Percentiles rank a stretch among this genome's conserved stretches.
These are phyloP conservation scores for Papilio helenus DNA, from an alignment of 1,140 invertebrate genomes.

Conservation along the genomic window DNA sequence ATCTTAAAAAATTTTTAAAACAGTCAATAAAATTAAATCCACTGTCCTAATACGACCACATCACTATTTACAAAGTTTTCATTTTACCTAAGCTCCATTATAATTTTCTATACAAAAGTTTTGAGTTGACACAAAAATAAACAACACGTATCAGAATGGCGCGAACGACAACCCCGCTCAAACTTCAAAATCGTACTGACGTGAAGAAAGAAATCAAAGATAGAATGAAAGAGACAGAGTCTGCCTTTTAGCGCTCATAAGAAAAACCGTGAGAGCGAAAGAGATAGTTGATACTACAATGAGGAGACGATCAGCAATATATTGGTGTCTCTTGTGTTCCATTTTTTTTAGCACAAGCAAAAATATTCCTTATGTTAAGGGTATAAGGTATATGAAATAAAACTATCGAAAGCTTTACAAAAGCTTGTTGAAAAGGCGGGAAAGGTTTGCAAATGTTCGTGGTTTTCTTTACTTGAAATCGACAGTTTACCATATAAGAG, in stretches of 20 bases:
- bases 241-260: conserved; percentile 28
- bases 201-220: conserved; percentile 37
- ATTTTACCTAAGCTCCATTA: conserved; percentile 54
- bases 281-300: conserved; percentile 59
- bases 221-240: conserved; percentile 43
- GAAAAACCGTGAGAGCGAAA: conserved; percentile 46
- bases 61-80: conserved; percentile 54
- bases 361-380: conserved; percentile 19
- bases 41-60: conserved; percentile 54
- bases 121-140: conserved; percentile 58
- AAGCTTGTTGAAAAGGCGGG: conserved; percentile 69
- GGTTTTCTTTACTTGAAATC: conserved; percentile 32
- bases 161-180: conserved; percentile 43
- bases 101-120: conserved; percentile 45
- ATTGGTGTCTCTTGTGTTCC: conserved; percentile 46
- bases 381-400: conserved; percentile 34
- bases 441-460: conserved; percentile 51
- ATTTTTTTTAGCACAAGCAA: conserved; percentile 22
- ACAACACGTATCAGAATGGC: conserved; percentile 50
- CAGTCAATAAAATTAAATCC: conserved; percentile 42
- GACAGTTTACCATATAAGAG: conserved; percentile 18
- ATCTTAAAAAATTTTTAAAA: conserved; percentile 55
- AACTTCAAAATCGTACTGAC: conserved; percentile 60
- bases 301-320: conserved; percentile 44
- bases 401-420: conserved; percentile 43